Evolutionary conservation across 2,888 invertebrate genomes (phyloP).

Genomic region (Chydorus sphaericus): DNA sequence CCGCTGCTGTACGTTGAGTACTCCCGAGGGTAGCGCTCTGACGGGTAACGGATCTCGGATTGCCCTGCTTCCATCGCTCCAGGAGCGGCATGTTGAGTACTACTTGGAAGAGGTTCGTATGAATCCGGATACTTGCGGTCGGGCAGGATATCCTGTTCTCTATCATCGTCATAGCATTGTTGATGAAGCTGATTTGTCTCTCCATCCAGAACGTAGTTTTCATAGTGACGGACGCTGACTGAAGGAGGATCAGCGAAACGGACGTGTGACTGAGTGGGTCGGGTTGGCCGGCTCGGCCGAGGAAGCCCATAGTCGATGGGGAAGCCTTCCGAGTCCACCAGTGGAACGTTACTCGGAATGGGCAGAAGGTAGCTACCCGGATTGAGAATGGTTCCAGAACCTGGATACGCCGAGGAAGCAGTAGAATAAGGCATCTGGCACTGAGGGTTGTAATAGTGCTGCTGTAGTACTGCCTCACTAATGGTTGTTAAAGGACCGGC

Average conservation of each 20-base stretch:
- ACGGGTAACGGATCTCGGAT: slow-evolving; percentile 9
- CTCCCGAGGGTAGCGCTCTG: slow-evolving; percentile 8
- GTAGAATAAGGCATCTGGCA: slow-evolving; percentile 14
- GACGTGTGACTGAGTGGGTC: slow-evolving; percentile 4
- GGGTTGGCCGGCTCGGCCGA: slow-evolving; percentile 35
- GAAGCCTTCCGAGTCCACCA: slow-evolving; percentile 61
- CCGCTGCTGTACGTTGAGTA: background rate
- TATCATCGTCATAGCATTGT: too few relatives aligned
- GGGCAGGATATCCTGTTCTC: background rate
- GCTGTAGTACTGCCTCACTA: slow-evolving; percentile 14
- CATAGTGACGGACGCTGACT: slow-evolving; percentile 1
- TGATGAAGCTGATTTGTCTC: background rate
- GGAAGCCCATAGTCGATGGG: slow-evolving; percentile 63
- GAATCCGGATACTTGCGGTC: slow-evolving; percentile 13
- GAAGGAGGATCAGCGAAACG: slow-evolving; percentile 5
- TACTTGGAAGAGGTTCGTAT: background rate
- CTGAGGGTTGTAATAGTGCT: slow-evolving; percentile 16
- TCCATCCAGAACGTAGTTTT: slow-evolving; percentile 2
- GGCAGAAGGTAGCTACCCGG: background rate
- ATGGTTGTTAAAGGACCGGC: background rate
- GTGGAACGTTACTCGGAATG: slow-evolving; percentile 22
- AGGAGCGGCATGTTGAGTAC: background rate
- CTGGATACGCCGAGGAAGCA: background rate
- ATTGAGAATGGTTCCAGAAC: background rate
- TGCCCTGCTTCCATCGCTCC: too few relatives aligned